These are phyloP conservation scores for Galerucella calmariensis DNA, from an alignment of 2,888 invertebrate species.

Conservation along the genomic window DNA sequence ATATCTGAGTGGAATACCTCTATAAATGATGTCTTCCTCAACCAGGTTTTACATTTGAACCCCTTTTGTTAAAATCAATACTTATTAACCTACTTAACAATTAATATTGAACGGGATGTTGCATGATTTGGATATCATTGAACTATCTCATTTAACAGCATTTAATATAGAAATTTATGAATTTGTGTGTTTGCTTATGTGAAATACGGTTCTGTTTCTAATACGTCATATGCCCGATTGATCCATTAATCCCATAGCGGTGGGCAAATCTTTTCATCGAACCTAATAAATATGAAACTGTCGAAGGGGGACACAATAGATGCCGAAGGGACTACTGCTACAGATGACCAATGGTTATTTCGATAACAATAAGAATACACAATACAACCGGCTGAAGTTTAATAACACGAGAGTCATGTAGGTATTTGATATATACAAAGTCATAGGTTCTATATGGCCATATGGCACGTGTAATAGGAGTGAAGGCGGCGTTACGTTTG, in stretches of 20 bases:
- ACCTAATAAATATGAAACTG: constrained; percentile 34
- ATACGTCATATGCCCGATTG: constrained; percentile 42
- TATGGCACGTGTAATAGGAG: constrained; percentile 37
- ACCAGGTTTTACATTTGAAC: too few relatives aligned
- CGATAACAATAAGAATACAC: constrained; percentile 37
- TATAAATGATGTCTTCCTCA: too few relatives aligned
- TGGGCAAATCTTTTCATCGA: constrained; percentile 49
- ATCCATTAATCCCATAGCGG: constrained; percentile 49
- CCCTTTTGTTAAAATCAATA: too few relatives aligned
- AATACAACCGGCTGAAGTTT: constrained; percentile 36
- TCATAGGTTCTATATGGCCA: constrained; percentile 37
- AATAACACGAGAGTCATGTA: constrained; percentile 37
- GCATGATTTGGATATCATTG: too few relatives aligned
- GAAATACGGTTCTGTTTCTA: constrained; percentile 25
- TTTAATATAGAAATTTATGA: too few relatives aligned
- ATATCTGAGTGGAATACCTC: too few relatives aligned
- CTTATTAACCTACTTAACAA: too few relatives aligned
- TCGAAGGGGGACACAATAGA: constrained; percentile 33
- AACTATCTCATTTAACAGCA: too few relatives aligned
- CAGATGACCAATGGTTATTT: constrained; percentile 45
- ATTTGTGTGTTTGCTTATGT: not conserved
- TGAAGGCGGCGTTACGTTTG: too few relatives aligned
- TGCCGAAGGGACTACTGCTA: constrained; percentile 25
- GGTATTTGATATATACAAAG: constrained; percentile 31
- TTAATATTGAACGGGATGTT: too few relatives aligned